Percentiles rank a stretch among this genome's conserved stretches.
These are phyloP conservation scores for Taenioides sp. DNA, from an alignment of 2,797 vertebrate species.

Conservation along the genomic window DNA sequence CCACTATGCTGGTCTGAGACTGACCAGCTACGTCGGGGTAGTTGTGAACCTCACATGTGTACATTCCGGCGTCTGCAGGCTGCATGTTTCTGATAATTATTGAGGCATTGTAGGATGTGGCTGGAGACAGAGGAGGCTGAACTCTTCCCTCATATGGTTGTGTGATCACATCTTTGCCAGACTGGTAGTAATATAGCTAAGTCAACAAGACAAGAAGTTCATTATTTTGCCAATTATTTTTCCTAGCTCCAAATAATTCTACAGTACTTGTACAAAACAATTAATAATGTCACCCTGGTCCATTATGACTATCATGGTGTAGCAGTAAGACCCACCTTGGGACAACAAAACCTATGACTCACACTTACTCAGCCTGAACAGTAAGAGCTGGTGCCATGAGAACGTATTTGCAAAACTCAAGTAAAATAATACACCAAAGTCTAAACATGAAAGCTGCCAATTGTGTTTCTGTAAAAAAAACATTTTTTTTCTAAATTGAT, in stretches of 20 bases:
- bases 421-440: too few species aligned
- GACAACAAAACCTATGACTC: constrained; percentile 1
- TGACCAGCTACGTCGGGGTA: constrained; percentile 65
- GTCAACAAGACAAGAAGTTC: constrained; percentile 6
- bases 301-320: background rate
- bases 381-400: background rate
- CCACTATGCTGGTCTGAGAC: constrained; percentile 69
- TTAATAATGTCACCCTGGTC: background rate
- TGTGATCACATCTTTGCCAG: constrained; percentile 30
- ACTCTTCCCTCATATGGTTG: constrained; percentile 69
- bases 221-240: too few species aligned
- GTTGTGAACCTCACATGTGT: constrained; percentile 84
- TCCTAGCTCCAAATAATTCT: too few species aligned
- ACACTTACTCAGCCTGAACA: background rate
- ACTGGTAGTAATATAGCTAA: constrained; percentile 70
- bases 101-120: constrained; percentile 70
- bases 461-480: too few species aligned
- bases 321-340: background rate
- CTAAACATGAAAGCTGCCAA: too few species aligned
- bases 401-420: too few species aligned
- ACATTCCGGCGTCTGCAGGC: constrained; percentile 79
- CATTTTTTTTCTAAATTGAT: too few species aligned
- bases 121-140: constrained; percentile 62
- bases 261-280: background rate
- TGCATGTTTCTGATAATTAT: constrained; percentile 83